Percentiles rank a stretch among this genome's conserved stretches.
phyloP scores from a whole-genome alignment of 2,888 invertebrate species.

The Timema podura region DNA sequence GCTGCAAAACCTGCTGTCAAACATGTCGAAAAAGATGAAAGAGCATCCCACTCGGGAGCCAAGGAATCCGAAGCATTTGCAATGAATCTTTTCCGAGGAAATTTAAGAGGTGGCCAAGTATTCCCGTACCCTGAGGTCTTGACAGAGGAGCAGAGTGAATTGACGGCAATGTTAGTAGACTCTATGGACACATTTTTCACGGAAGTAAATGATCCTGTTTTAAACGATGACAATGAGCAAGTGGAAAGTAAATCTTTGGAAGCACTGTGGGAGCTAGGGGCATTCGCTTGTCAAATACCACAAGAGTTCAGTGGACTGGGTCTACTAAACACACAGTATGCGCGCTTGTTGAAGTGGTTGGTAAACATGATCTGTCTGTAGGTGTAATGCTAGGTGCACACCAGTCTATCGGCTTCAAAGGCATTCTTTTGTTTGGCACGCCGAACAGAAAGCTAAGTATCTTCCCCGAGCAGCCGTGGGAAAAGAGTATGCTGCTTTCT shows the following conservation, averaged over 20 bases:
- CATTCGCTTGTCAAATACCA: constrained; percentile 87
- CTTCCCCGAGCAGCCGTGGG: constrained; percentile 82
- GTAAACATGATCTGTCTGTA: constrained; percentile 87
- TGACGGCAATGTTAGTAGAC: constrained; percentile 73
- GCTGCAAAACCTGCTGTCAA: constrained; percentile 26
- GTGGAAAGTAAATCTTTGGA: constrained; percentile 71
- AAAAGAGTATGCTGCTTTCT: constrained; percentile 85
- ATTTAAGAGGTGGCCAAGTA: constrained; percentile 75
- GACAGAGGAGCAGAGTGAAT: constrained; percentile 78
- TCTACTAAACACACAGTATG: constrained; percentile 89
- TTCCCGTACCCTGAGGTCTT: constrained; percentile 92
- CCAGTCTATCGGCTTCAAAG: constrained; percentile 93
- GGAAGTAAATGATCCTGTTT: constrained; percentile 83
- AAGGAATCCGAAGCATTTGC: constrained; percentile 79
- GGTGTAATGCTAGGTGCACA: constrained; percentile 95
- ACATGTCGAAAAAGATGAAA: constrained; percentile 33
- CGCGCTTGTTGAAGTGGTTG: constrained; percentile 91
- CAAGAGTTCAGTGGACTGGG: constrained; percentile 83
- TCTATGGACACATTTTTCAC: constrained; percentile 75
- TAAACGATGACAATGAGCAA: constrained; percentile 75
- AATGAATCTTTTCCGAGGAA: constrained; percentile 89
- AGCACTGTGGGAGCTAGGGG: constrained; percentile 88
- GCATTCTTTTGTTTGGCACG: constrained; percentile 85
- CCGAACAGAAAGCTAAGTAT: constrained; percentile 87
- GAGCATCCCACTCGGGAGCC: constrained; percentile 26